phyloP scores from a whole-genome alignment of 2,797 vertebrate species.

The Labroides dimidiatus region DNA sequence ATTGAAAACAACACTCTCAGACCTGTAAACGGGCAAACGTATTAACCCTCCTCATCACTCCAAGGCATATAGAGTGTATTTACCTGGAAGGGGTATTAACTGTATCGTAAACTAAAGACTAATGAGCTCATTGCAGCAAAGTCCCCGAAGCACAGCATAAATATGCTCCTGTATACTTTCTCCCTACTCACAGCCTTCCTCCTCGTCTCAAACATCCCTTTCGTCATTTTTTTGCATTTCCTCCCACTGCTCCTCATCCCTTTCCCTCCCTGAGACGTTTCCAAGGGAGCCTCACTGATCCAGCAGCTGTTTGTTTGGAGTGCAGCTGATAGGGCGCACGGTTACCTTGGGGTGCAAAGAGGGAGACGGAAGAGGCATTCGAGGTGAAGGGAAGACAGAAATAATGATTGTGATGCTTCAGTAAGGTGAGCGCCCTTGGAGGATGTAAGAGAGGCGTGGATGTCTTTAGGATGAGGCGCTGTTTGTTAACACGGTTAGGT shows the following conservation, averaged over 20 bases:
- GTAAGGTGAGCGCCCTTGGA: background rate
- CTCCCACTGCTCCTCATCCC: slow-evolving; percentile 27
- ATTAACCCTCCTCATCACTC: slow-evolving; percentile 43
- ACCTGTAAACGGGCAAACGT: background rate
- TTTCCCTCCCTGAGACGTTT: slow-evolving; percentile 60
- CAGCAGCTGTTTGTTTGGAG: slow-evolving; percentile 75
- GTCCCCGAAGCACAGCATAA: slow-evolving; percentile 59
- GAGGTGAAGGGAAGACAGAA: slow-evolving; percentile 33
- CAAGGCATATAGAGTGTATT: slow-evolving; percentile 60
- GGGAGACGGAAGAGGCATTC: slow-evolving; percentile 34
- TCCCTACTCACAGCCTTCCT: background rate
- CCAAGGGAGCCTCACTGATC: slow-evolving; percentile 69
- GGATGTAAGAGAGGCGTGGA: background rate
- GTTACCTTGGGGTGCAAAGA: slow-evolving; percentile 61
- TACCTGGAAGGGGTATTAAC: slow-evolving; percentile 70
- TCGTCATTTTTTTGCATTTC: slow-evolving; percentile 51
- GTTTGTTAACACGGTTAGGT: background rate
- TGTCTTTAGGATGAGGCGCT: background rate
- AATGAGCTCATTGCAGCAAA: slow-evolving; percentile 79
- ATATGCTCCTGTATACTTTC: background rate
- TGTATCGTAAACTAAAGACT: slow-evolving; percentile 67
- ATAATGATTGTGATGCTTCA: background rate
- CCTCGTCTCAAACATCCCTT: slow-evolving; percentile 17
- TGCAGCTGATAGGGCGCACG: slow-evolving; percentile 61
- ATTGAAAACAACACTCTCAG: slow-evolving; percentile 19